Evolutionary conservation across 1,140 invertebrate genomes (phyloP), one percentile per base, ranked within the genome.

Genomic region (Drosophila virilis): DNA sequence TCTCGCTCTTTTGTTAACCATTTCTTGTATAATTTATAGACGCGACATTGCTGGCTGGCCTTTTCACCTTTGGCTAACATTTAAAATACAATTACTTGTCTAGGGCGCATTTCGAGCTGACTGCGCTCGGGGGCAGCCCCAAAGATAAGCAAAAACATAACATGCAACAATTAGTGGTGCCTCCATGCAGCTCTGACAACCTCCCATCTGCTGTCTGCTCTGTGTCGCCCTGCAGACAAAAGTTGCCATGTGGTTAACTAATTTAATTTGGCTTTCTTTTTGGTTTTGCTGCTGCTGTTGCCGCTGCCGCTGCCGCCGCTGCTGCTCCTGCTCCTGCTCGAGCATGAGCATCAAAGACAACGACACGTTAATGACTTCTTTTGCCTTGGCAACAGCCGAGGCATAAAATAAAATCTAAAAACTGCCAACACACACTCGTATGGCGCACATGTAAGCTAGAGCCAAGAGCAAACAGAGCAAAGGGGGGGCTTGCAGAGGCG

Each of bases 231-330:
- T 52, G 54, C 76, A 77, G 81, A 88, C 84, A 89, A 83, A 89
- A 89, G 84, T 89, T 85, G 71, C 84, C 80, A 91, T 91, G 89
- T 91, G 89, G 89, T 91, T 91, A 91, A 81, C 89, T 90, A 91
- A 91, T 91, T 91, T 89, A 91, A 81, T 88, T 91, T 89, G 80
- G 77, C 82, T 75, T 80, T 84, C 74, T 88, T 88, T 80, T 84
- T 74, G 42, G 38, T 46, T 45, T 70, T 46, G 35, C 13, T 71
- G 45, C 37, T 37, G 59, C 42, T 32, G 22, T 45, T 45, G 37
- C 42, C 40, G 40, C 32, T 33, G 45, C 38, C 43, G 33, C 8
- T 38, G 15, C 22, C 0, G 22, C 22, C 5, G 22, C 22, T 28
- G 4, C 50, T 61, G 28, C 69, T 57, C 37, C 22, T 28, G 22